Conservation (phyloP, 2,888 invertebrate genomes). For the Xylophagus ater region DNA sequence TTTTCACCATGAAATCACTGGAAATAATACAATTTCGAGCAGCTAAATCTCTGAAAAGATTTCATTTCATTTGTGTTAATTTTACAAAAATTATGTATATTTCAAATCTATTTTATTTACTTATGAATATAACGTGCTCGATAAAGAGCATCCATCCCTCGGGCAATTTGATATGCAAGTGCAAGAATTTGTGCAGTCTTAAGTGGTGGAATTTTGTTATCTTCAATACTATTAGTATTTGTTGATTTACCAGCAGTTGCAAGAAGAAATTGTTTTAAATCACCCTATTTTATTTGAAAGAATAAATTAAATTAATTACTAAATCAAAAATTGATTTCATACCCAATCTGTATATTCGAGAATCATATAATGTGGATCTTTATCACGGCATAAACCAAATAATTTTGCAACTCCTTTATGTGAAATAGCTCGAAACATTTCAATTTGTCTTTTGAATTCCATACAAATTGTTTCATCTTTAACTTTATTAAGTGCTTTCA, state of each 20-base stretch:
- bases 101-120: slow-evolving; percentile 29
- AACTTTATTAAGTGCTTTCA: slow-evolving; percentile 64
- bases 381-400: slow-evolving; percentile 69
- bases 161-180: slow-evolving; percentile 63
- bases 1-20: slow-evolving; percentile 65
- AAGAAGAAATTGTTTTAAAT: slow-evolving; percentile 77
- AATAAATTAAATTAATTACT: slow-evolving; percentile 6
- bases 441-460: slow-evolving; percentile 82
- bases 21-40: slow-evolving; percentile 85
- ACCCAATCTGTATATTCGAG: slow-evolving; percentile 92
- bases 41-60: slow-evolving; percentile 62
- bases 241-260: slow-evolving; percentile 42
- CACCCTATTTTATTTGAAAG: slow-evolving; percentile 58
- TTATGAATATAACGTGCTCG: slow-evolving; percentile 71
- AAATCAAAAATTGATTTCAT: slow-evolving; percentile 24
- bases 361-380: slow-evolving; percentile 80
- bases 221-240: slow-evolving; percentile 22
- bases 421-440: slow-evolving; percentile 70
- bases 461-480: slow-evolving; percentile 66
- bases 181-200: slow-evolving; percentile 54
- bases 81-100: slow-evolving; percentile 10
- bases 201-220: slow-evolving; percentile 46
- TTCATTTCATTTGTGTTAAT: no score
- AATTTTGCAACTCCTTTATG: slow-evolving; percentile 72
- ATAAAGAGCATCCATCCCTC: slow-evolving; percentile 70